Percentiles rank a stretch among this genome's conserved stretches.
These are phyloP conservation scores for Augiades crinisus DNA, from an alignment of 2,888 invertebrate species.

Conservation along the genomic window DNA sequence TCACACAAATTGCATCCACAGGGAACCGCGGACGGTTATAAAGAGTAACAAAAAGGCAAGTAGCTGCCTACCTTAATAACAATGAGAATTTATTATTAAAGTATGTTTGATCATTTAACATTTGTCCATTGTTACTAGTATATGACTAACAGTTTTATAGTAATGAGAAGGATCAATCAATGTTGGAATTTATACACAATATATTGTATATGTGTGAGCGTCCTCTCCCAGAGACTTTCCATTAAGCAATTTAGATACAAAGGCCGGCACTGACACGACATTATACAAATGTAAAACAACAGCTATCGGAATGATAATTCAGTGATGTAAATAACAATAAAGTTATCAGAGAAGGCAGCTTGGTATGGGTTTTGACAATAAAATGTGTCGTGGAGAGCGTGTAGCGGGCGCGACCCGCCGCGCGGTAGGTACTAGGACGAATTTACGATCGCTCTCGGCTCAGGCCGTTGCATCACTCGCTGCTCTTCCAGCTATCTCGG, in stretches of 20 bases:
- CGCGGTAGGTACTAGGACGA: conserved; percentile 57
- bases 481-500: conserved; percentile 15
- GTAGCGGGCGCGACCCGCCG: conserved; percentile 54
- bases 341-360: conserved; percentile 70
- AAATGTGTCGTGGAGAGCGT: conserved; percentile 63
- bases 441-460: conserved; percentile 59
- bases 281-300: conserved; percentile 77
- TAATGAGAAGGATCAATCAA: conserved; percentile 20
- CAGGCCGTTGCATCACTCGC: conserved; percentile 31
- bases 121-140: background rate
- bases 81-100: background rate
- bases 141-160: conserved; percentile 2
- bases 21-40: background rate
- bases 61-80: background rate
- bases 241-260: conserved; percentile 81
- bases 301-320: conserved; percentile 74
- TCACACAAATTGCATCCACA: background rate
- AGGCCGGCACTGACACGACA: conserved; percentile 60
- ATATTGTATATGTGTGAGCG: conserved; percentile 58
- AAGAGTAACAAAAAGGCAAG: background rate
- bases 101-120: background rate
- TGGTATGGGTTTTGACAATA: conserved; percentile 77
- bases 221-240: conserved; percentile 69
- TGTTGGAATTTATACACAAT: conserved; percentile 61
- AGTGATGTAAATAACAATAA: conserved; percentile 80